A percentile compares a stretch with the other conserved stretches of the same genome.
Conservation (phyloP, 2,797 vertebrate species). For the Thalassophryne amazonica region DNA sequence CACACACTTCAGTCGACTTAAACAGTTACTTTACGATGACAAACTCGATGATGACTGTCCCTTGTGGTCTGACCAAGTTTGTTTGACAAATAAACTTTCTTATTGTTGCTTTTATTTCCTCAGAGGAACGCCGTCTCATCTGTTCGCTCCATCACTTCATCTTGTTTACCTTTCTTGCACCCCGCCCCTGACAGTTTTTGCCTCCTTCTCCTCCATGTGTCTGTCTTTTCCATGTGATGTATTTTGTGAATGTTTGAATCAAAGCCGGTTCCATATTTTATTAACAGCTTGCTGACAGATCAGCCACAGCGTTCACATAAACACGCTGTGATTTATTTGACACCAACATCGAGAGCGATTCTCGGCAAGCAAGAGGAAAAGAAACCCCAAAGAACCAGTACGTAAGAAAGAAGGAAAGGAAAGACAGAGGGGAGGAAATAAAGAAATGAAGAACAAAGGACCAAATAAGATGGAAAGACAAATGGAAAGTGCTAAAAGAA, state of each 20-base stretch:
- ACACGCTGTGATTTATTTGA: constrained; percentile 6
- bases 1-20: not conserved
- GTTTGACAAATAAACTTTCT: not conserved
- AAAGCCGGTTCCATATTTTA: not conserved
- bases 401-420: no score
- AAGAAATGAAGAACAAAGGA: no score
- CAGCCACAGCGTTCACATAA: not conserved
- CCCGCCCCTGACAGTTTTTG: no score
- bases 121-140: not conserved
- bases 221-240: not conserved
- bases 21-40: not conserved
- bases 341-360: not conserved
- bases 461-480: no score
- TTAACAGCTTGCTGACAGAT: constrained; percentile 4
- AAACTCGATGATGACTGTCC: not conserved
- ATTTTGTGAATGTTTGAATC: not conserved
- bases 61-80: not conserved
- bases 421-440: no score
- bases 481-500: no score
- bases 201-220: not conserved
- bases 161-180: not conserved
- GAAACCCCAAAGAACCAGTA: not conserved
- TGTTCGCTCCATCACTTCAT: not conserved
- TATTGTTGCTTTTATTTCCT: not conserved
- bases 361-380: not conserved